phyloP scores from a whole-genome alignment of 2,797 vertebrate genomes.

The Nasua narica region DNA sequence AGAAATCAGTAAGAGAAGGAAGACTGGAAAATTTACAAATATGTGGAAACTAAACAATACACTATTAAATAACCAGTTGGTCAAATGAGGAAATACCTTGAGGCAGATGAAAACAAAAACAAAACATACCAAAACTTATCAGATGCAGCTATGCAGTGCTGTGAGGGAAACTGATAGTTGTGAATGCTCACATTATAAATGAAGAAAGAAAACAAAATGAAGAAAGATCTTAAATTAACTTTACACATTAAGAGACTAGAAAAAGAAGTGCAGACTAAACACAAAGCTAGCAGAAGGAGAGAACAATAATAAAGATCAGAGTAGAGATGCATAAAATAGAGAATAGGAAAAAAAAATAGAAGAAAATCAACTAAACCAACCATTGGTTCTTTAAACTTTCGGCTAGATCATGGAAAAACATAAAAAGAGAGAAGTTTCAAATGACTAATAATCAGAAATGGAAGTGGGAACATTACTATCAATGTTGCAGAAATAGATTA shows the following conservation, averaged over 20 bases:
- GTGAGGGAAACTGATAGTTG: neutral
- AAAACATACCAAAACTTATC: neutral
- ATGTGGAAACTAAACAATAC: neutral
- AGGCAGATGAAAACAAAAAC: neutral
- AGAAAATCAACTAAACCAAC: neutral
- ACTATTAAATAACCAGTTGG: neutral
- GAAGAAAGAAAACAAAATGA: neutral
- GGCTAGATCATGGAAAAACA: neutral
- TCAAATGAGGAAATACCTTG: neutral
- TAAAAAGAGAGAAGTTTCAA: neutral
- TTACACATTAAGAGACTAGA: neutral
- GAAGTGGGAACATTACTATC: neutral
- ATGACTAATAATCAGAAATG: neutral
- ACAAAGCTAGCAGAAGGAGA: neutral
- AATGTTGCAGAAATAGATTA: neutral
- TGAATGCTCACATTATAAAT: neutral
- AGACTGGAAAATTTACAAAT: neutral
- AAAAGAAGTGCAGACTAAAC: neutral
- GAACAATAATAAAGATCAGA: neutral
- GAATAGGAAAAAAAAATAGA: neutral
- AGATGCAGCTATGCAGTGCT: neutral
- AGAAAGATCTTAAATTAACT: neutral
- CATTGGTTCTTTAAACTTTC: neutral
- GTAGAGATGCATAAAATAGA: neutral
- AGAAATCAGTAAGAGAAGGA: neutral